Base-by-base conservation (phyloP, 23 tunicate genomes). In the Aplidium turbinatum region DNA sequence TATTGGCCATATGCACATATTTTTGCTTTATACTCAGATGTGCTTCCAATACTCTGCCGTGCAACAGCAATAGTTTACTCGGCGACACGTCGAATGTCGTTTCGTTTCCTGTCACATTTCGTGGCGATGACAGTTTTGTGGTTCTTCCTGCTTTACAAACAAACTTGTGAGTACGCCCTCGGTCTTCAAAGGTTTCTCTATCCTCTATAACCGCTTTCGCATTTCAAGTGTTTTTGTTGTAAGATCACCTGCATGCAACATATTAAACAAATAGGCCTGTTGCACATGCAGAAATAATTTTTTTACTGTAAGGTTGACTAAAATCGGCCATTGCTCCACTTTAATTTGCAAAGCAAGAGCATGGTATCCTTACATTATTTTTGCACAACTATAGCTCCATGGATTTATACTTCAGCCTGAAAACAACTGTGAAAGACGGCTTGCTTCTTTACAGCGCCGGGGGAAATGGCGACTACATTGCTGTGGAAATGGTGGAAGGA, bases 391-490 rank as follows among this genome's bases (percentile, higher is more conserved):
- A n/a, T 33, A 86, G 93, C 47, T 58, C 85, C 2, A 76, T 86
- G 85, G 21, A 48, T 39, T 30, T 86, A 21, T 86, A 48, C 29
- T 52, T 88, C n/a, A 88, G 77, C 35, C 31, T 89, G 13, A 67
- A 55, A 31, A 91, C 97, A 33, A 78, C 87, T 7, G 82, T 77
- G 50, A 33, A 35, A 42, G 85, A 91, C 35, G 91, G 97, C 29
- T 65, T 91, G 53, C 72, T 91, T 36, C 56, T 91, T 19, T 84
- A 78, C 50, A 58, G 79, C 60, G 78, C 42, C 1, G 81, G 80
- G 18, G n/a, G 31, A 25, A 24, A 32, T 5, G 33, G 39, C 3
- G 79, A 84, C 39, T 91, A 58, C 57, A 35, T 84, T 51, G 91
- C 91, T 6, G 70, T 91, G 2, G 91, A 91, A 68, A 31, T 91